phyloP scores from a whole-genome alignment of 2,797 vertebrate genomes.

The Carcharodon carcharias region DNA sequence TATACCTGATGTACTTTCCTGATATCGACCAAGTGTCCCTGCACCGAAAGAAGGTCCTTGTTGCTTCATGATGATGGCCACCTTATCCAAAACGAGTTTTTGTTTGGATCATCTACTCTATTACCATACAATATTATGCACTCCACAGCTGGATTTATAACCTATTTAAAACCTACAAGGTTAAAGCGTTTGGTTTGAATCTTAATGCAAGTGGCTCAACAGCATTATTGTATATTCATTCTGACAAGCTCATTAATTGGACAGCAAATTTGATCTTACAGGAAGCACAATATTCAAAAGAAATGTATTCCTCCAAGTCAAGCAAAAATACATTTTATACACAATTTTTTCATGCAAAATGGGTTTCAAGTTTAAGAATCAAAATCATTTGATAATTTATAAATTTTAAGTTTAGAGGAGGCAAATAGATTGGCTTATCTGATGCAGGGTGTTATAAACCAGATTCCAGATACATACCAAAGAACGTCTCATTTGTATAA shows the following conservation, averaged over 20 bases:
- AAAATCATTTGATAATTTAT: not conserved
- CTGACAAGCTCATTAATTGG: not conserved
- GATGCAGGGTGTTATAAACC: not conserved
- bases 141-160: not conserved
- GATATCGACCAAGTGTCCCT: not conserved
- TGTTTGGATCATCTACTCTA: not conserved
- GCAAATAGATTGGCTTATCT: too few relatives aligned
- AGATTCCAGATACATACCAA: constrained; percentile 63
- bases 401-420: not conserved
- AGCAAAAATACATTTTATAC: not conserved
- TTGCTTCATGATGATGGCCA: not conserved
- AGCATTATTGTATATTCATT: not conserved
- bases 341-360: not conserved
- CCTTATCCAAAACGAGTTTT: not conserved
- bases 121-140: not conserved
- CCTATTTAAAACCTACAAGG: not conserved
- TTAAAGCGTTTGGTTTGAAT: not conserved
- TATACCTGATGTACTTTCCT: not conserved
- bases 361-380: not conserved
- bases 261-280: not conserved
- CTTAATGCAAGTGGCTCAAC: not conserved
- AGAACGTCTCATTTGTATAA: constrained; percentile 94
- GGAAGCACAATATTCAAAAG: not conserved
- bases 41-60: not conserved
- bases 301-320: not conserved